Evolutionary conservation across 1,140 invertebrate species (phyloP).

Genomic region (Drosophila rufa): DNA sequence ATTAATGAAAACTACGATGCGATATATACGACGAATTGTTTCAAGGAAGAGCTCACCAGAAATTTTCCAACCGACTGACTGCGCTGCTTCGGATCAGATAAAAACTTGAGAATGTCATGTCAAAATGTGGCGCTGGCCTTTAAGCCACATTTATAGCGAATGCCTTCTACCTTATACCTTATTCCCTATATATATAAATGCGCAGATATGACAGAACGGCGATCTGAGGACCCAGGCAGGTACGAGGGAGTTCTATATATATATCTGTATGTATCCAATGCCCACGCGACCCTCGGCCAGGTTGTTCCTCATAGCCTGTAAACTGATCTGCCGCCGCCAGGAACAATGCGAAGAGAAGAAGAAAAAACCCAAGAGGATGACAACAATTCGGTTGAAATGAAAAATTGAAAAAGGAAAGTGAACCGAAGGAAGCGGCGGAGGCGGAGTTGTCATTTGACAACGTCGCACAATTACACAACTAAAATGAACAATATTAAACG

Average conservation of each 20-base stretch:
- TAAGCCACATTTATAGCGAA: conserved; percentile 46
- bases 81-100: conserved; percentile 72
- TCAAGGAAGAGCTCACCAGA: conserved; percentile 23
- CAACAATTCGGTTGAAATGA: conserved; percentile 58
- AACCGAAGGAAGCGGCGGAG: conserved; percentile 53
- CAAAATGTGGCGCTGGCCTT: conserved; percentile 72
- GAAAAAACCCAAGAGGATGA: conserved; percentile 29
- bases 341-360: conserved; percentile 51
- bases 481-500: conserved; percentile 83
- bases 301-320: conserved; percentile 50
- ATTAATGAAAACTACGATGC: conserved; percentile 74
- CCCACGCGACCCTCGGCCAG: conserved; percentile 52
- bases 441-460: conserved; percentile 55
- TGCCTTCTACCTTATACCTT: background rate
- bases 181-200: background rate
- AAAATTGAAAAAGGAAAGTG: conserved; percentile 76
- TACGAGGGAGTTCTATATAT: conserved; percentile 6
- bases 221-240: conserved; percentile 38
- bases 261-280: conserved; percentile 44
- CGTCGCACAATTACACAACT: conserved; percentile 80
- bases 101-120: conserved; percentile 73
- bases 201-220: conserved; percentile 58
- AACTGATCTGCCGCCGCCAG: conserved; percentile 61
- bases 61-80: conserved; percentile 76
- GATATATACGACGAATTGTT: conserved; percentile 39